A percentile compares a stretch with the other conserved stretches of the same genome.
These are phyloP conservation scores for Anas platyrhynchos DNA, from an alignment of 2,113 vertebrate genomes.

Conservation along the genomic window DNA sequence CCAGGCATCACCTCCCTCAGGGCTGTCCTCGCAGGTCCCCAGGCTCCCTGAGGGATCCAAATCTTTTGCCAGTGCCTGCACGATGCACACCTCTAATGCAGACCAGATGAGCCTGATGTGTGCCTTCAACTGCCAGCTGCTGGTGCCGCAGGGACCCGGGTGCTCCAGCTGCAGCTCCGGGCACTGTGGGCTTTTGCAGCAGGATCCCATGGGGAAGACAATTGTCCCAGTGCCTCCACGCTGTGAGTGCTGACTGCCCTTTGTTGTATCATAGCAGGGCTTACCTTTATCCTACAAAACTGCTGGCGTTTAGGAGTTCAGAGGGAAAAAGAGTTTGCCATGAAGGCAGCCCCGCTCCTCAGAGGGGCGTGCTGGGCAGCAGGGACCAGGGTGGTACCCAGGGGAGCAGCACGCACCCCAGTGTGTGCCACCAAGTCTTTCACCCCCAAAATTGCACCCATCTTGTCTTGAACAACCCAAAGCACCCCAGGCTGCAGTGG, in stretches of 20 bases:
- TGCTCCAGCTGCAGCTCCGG: background rate
- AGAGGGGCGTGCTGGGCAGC: rapidly evolving
- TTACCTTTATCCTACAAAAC: background rate
- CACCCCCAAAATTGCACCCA: background rate
- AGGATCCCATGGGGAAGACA: rapidly evolving
- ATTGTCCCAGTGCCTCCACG: background rate
- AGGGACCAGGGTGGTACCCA: background rate
- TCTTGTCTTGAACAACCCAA: background rate
- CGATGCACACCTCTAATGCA: too few relatives aligned
- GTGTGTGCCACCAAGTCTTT: background rate
- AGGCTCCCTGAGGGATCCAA: rapidly evolving
- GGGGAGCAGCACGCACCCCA: too few relatives aligned
- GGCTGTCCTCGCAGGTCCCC: background rate
- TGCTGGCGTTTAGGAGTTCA: background rate
- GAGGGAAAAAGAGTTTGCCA: background rate
- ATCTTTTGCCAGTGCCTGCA: too few relatives aligned
- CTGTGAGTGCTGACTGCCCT: background rate
- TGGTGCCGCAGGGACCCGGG: background rate
- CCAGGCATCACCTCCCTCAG: rapidly evolving
- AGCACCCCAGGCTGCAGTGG: background rate
- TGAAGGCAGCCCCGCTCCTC: rapidly evolving
- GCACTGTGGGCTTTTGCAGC: rapidly evolving
- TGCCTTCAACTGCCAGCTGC: too few relatives aligned
- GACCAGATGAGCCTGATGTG: too few relatives aligned
- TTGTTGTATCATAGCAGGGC: rapidly evolving